A percentile compares a stretch with the other conserved stretches of the same genome.
Evolutionary conservation across 2,797 vertebrate genomes (phyloP).

Genomic region (Notolepis coatsorum): DNA sequence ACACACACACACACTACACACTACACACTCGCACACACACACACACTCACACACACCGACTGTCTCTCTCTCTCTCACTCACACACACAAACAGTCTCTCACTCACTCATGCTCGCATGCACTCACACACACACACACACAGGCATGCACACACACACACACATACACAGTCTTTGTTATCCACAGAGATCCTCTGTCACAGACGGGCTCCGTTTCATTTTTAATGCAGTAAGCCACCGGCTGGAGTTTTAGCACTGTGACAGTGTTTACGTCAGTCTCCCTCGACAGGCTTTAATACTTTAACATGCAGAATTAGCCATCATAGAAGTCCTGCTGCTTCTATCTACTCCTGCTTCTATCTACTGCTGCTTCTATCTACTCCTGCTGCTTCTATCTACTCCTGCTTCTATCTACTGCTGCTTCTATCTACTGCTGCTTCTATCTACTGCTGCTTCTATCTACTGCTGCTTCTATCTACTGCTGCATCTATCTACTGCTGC

Average conservation of each 20-base stretch:
- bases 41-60: not conserved
- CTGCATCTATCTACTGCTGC: no score
- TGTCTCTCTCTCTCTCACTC: no score
- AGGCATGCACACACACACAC: not conserved
- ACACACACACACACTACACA: not conserved
- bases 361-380: no score
- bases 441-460: no score
- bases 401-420: no score
- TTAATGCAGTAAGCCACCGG: constrained; percentile 25
- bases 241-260: constrained; percentile 24
- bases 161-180: constrained; percentile 16
- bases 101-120: not conserved
- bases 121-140: not conserved
- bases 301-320: no score
- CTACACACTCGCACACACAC: not conserved
- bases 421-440: no score
- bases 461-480: no score
- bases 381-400: no score
- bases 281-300: no score
- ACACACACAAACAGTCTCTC: not conserved
- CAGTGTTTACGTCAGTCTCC: constrained; percentile 6
- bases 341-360: no score
- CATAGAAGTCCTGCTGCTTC: no score
- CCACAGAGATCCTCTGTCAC: constrained; percentile 16
- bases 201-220: constrained; percentile 19